Conservation (phyloP, 2,888 invertebrate species). For the Apantesis nais region DNA sequence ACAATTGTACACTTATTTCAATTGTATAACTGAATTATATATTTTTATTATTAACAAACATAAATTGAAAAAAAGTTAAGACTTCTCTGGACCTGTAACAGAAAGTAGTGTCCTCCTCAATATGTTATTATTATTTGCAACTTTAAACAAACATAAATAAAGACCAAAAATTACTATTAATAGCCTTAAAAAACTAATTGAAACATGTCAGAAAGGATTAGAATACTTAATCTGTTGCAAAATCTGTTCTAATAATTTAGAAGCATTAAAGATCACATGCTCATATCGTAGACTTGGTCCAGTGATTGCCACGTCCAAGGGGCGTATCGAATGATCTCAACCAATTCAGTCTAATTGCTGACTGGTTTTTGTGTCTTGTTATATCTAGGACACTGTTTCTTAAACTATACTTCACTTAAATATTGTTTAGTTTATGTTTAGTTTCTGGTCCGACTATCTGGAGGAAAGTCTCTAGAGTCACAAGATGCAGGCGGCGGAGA, state of each 20-base stretch:
- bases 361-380: slow-evolving; percentile 10
- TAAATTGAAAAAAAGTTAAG: neutral
- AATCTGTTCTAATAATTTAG: neutral
- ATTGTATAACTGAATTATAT: neutral
- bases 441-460: too few relatives aligned
- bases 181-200: neutral
- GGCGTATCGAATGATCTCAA: slow-evolving; percentile 39
- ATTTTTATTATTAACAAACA: neutral
- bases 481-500: too few relatives aligned
- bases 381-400: slow-evolving; percentile 5
- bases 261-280: neutral
- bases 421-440: neutral
- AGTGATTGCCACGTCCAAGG: slow-evolving; percentile 7
- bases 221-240: neutral
- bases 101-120: too few relatives aligned
- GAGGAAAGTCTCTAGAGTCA: too few relatives aligned
- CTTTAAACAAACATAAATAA: neutral
- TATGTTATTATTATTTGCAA: too few relatives aligned
- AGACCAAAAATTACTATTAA: neutral
- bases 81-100: too few relatives aligned
- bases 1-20: too few relatives aligned
- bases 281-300: slow-evolving; percentile 7
- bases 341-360: slow-evolving; percentile 17
- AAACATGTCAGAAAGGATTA: neutral
- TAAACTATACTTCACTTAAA: neutral